phyloP scores from a whole-genome alignment of 2,113 vertebrate genomes.

The Polyodon spathula region DNA sequence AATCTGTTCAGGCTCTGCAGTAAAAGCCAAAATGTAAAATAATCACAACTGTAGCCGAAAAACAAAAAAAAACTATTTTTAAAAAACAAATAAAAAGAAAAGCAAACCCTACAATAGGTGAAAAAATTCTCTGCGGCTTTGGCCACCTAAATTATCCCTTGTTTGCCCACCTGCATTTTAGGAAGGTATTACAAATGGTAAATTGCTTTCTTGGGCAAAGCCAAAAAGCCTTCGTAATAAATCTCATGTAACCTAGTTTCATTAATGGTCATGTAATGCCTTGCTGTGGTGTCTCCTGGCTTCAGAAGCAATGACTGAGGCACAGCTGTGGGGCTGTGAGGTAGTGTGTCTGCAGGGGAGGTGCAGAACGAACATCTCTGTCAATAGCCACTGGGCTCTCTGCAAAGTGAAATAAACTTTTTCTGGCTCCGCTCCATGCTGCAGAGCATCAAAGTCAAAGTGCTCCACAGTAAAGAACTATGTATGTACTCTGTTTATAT shows the following conservation, averaged over 20 bases:
- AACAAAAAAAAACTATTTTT: not conserved
- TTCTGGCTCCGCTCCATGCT: no score
- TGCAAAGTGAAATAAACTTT: no score
- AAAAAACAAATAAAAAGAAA: constrained; percentile 16
- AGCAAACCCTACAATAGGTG: constrained; percentile 6
- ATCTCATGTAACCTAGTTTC: constrained; percentile 64
- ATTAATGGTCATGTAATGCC: constrained; percentile 68
- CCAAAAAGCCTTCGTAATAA: constrained; percentile 57
- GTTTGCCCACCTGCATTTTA: constrained; percentile 55
- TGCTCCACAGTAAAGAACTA: no score
- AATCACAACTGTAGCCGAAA: no score
- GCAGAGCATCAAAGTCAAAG: no score
- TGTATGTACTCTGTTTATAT: no score
- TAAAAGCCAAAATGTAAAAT: no score
- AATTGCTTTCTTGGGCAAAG: constrained; percentile 43
- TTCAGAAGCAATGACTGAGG: constrained; percentile 17
- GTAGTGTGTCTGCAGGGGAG: constrained; percentile 47
- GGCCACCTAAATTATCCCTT: constrained; percentile 47
- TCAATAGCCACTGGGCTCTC: no score
- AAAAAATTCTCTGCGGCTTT: constrained; percentile 22
- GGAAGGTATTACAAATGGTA: constrained; percentile 57
- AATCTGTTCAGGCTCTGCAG: no score
- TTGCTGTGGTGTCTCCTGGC: constrained; percentile 46
- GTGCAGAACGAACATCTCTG: constrained; percentile 38
- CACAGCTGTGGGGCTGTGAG: constrained; percentile 36